Evolutionary conservation across 2,888 invertebrate genomes (phyloP).

Genomic region (Aproaerema taeniolella): DNA sequence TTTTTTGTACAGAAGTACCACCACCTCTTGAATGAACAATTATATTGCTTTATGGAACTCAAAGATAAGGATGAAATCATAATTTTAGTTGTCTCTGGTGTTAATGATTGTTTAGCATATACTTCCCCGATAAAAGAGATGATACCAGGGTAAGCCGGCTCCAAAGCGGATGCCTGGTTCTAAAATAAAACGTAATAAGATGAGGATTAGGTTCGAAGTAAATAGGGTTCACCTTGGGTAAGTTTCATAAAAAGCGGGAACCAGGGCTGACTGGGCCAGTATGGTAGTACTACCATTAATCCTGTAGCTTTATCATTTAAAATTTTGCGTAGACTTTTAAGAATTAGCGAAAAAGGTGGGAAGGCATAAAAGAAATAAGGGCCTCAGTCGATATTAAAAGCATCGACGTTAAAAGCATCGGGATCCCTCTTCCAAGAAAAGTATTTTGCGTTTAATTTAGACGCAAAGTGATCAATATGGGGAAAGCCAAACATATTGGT

Average conservation of each 20-base stretch:
- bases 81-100: not conserved
- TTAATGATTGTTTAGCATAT: conserved; percentile 1
- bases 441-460: conserved; percentile 6
- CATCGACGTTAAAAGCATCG: conserved; percentile 13
- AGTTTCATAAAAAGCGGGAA: conserved; percentile 9
- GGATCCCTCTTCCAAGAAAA: conserved; percentile 16
- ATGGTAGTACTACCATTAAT: conserved; percentile 14
- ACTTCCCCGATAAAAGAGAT: conserved; percentile 5
- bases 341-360: conserved; percentile 16
- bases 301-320: conserved; percentile 14
- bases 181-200: not conserved
- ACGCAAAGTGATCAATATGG: conserved; percentile 3
- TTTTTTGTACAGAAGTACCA: conserved; percentile 2
- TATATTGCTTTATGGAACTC: conserved; percentile 7
- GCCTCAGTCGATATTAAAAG: conserved; percentile 17
- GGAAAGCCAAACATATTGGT: not conserved
- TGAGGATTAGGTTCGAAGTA: not conserved
- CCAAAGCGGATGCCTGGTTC: conserved; percentile 6
- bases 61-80: conserved; percentile 5
- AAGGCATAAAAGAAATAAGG: conserved; percentile 17
- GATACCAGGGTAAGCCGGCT: conserved; percentile 6
- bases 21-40: conserved; percentile 7
- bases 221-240: not conserved
- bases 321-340: conserved; percentile 14
- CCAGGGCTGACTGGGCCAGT: conserved; percentile 21